Evolutionary conservation across 2,797 vertebrate genomes (phyloP), one percentile per base, ranked within the genome.

Genomic region (Tenualosa thibaudeaui): DNA sequence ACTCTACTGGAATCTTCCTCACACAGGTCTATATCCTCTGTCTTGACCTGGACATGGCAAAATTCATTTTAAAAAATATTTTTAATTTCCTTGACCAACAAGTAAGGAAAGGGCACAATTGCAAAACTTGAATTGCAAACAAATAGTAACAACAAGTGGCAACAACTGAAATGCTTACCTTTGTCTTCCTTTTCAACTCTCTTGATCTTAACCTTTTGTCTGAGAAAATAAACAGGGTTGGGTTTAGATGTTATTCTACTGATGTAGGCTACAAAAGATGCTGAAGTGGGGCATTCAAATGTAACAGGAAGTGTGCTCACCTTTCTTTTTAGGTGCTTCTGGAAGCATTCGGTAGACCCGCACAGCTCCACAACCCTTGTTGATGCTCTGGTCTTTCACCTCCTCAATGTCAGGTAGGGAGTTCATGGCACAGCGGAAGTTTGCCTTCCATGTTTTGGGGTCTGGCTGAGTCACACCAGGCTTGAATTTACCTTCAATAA

Each of bases 391-490:
- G 90, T 97, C 95, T 90, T 98, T 99, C 84, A 99, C 96, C 90
- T 99, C 98, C 87, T 98, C 95, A 0, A 99, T 98, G 92, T 99
- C 98, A 0, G 97, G 97, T 81, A 99, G 93, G 0, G 98, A 99
- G 88, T 99, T 99, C 98, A 99, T 98, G 2, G 98, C 98, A 60
- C 98, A 99, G 60, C 98, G 97, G 85, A 99, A 99, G 90, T 99
- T 99, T 15, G 98, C 98, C 90, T 99, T 99, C 98, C 98, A 99
- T 0, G 98, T 99, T 93, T 99, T 99, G 0, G 98, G 96, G 89
- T 99, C 98, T 0, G 94, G 93, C 0, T 92, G 84, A 58, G 90
- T 90, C 85, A 96, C 91, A 0, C 97, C 98, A 17, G 93, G 92
- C 40, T 90, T 93, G 4, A 96, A 98, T 88, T 98, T 97, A 49